Evolutionary conservation across 1,140 invertebrate species (phyloP).

Genomic region (Adoxophyes honmai): DNA sequence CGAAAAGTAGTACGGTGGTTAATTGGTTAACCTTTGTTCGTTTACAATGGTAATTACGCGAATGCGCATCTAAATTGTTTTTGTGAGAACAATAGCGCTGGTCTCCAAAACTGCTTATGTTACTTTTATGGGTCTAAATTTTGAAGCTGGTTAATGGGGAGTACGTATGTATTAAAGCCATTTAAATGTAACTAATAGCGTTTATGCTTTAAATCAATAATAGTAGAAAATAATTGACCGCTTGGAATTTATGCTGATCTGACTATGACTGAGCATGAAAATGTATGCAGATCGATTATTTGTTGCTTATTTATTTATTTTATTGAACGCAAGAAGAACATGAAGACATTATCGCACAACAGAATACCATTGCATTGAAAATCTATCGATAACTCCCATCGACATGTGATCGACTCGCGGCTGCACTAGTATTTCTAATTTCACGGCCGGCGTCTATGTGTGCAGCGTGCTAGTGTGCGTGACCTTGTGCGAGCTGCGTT

Average conservation of each 20-base stretch:
- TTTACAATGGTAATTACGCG: conserved; percentile 8
- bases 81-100: conserved; percentile 7
- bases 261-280: too few relatives aligned
- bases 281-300: too few relatives aligned
- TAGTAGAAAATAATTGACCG: too few relatives aligned
- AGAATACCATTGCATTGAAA: conserved; percentile 24
- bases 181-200: too few relatives aligned
- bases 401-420: conserved; percentile 25
- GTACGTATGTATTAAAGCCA: too few relatives aligned
- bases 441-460: conserved; percentile 61
- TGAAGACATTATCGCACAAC: too few relatives aligned
- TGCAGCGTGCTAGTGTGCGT: conserved; percentile 55
- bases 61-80: neutral
- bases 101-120: too few relatives aligned
- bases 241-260: too few relatives aligned
- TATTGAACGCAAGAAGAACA: too few relatives aligned
- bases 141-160: conserved; percentile 3
- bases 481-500: conserved; percentile 65
- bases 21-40: conserved; percentile 13
- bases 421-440: conserved; percentile 72
- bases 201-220: too few relatives aligned
- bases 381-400: conserved; percentile 26
- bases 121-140: too few relatives aligned
- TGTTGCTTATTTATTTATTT: too few relatives aligned
- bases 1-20: conserved; percentile 3